Evolutionary conservation across 2,888 invertebrate genomes (phyloP), one percentile per base, ranked within the genome.

Genomic region (Melikaiella ostensackeni): DNA sequence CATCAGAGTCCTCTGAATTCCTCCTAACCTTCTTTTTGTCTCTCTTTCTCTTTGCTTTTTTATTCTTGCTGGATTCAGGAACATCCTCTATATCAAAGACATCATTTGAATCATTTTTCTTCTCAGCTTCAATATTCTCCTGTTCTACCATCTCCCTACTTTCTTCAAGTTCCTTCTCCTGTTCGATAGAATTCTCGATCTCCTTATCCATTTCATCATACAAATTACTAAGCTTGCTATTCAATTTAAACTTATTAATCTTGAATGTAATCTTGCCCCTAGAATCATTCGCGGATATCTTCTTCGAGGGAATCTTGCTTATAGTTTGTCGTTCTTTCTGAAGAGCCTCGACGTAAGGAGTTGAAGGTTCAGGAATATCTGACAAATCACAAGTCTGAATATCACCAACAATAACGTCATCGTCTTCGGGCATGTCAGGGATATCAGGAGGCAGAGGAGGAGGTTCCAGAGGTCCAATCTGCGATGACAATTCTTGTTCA

Each of bases 241-340:
- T 90, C 0, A 91, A 76, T 46, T 86, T 87, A 55, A 89, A 84
- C 66, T 89, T 88, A 64, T 88, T 88, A 27, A 91, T 89, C 27
- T 90, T 91, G 62, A 91, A 91, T 0, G 89, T 91, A 11, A 91
- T 91, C 75, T 91, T 91, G 0, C 90, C 91, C 9, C 91, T 83
- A 0, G 88, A 82, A 50, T 90, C 91, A 2, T 88, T 84, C 8
- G 50, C 19, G 2, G 88, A 87, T 24, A 90, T 90, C 79, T 90
- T 91, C 70, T 89, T 90, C 5, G 88, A 86, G 3, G 88, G 90
- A 79, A 88, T 89, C 78, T 89, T 90, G 74, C 87, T 90, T 27
- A 90, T 80, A 1, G 87, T 85, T 77, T 87, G 89, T 46, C 91
- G 83, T 73, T 91, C 91, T 74, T 91, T 91, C 21, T 88, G 86